phyloP scores from a whole-genome alignment of 2,888 invertebrate genomes.

The Trichacis sp. region DNA sequence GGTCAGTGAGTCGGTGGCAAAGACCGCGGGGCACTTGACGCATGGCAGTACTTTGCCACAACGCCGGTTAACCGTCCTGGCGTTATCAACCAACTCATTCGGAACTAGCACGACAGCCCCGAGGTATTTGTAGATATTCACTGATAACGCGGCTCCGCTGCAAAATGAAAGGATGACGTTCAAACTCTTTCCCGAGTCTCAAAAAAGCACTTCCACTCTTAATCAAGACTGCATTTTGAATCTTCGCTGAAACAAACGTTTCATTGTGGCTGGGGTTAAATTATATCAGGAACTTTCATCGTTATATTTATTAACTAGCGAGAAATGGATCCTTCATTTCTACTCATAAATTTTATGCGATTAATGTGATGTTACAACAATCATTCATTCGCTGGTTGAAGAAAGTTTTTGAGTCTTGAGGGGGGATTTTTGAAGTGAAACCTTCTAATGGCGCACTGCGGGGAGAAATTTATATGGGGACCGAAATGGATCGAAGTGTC shows the following conservation, averaged over 20 bases:
- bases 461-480: too few relatives aligned
- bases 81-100: slow-evolving; percentile 25
- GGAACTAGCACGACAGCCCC: slow-evolving; percentile 15
- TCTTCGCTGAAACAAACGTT: background rate
- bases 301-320: too few relatives aligned
- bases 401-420: too few relatives aligned
- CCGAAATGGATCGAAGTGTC: too few relatives aligned
- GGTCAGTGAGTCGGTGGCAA: slow-evolving; percentile 7
- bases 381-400: too few relatives aligned
- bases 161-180: slow-evolving; percentile 23
- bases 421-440: too few relatives aligned
- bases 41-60: slow-evolving; percentile 26
- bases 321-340: too few relatives aligned
- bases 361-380: too few relatives aligned
- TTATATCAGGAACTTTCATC: too few relatives aligned
- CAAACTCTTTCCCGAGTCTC: slow-evolving; percentile 9
- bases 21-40: slow-evolving; percentile 24
- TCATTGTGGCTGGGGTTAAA: background rate
- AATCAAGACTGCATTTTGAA: background rate
- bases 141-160: slow-evolving; percentile 9
- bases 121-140: slow-evolving; percentile 25
- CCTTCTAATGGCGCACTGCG: too few relatives aligned
- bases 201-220: background rate
- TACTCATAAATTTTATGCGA: too few relatives aligned
- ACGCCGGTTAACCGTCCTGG: slow-evolving; percentile 10